A percentile compares a stretch with the other conserved stretches of the same genome.
These are phyloP conservation scores for Cheilinus undulatus DNA, from an alignment of 2,113 vertebrate species.

Conservation along the genomic window DNA sequence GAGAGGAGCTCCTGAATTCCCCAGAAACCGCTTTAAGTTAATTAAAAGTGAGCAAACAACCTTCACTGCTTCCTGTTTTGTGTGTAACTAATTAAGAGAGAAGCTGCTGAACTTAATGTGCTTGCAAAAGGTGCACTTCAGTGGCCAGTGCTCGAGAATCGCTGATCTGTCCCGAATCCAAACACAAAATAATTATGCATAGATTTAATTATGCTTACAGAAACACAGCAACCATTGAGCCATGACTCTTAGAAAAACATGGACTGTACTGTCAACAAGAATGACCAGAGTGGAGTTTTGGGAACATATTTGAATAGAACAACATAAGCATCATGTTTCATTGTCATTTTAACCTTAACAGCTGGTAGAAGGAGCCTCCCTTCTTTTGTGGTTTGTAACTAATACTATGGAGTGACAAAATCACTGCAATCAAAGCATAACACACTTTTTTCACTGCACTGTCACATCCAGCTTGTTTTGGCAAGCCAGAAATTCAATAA, in stretches of 20 bases:
- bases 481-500: no score
- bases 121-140: not conserved
- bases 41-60: constrained; percentile 1
- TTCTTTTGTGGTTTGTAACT: not conserved
- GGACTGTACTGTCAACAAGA: not conserved
- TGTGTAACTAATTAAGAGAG: not conserved
- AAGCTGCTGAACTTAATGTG: not conserved
- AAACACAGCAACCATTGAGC: not conserved
- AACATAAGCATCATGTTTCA: not conserved
- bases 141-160: not conserved
- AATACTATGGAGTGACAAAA: not conserved
- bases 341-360: not conserved
- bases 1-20: not conserved
- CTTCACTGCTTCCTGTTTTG: not conserved
- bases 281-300: not conserved
- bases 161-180: not conserved
- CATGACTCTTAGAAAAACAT: not conserved
- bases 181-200: constrained; percentile 1
- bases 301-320: not conserved
- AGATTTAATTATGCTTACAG: not conserved
- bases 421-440: not conserved
- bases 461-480: no score
- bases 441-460: not conserved
- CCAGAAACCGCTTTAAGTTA: not conserved
- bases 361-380: not conserved